Evolutionary conservation across 2,797 vertebrate genomes (phyloP), one percentile per base, ranked within the genome.

Genomic region (Microhierax caerulescens): DNA sequence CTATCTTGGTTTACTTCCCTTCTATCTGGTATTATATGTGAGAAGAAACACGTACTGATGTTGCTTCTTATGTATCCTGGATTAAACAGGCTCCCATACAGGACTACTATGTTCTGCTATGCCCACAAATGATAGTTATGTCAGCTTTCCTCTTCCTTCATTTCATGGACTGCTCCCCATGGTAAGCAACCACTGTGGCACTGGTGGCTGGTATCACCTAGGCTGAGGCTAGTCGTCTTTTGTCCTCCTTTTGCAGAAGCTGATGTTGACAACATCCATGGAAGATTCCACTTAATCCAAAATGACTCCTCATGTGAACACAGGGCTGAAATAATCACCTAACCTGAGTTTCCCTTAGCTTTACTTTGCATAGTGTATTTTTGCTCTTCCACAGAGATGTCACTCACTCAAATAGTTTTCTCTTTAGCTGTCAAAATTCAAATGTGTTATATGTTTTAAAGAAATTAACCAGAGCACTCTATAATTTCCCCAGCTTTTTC

Each of bases 191-290:
- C 27, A 27, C 25, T 20, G 7, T 61, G 22, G n/a, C 18, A 21
- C 21, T 43, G 36, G 22, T 27, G 30, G 7, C 11, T 68, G 19
- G 3, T 28, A 11, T n/a, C 48, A 36, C 18, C 45, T 39, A 68
- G 16, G 11, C 34, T 61, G n/a, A 65, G 39, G 19, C 13, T 37
- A 30, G 15, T 43, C 34, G 28, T 14, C 13, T 50, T 43, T 63
- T 72, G 23, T 30, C 21, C 10, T 85, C 7, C 54, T 68, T 76
- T 57, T 57, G 48, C 37, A 68, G 53, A 67, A 63, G 30, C 2
- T 10, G 0, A 0, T 13, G 8, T 13, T 64, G 39, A 50, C 12
- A 63, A 3, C n/a, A 68, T 34, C 34, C 53, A 11, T 28, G 9
- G 15, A 69, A 77, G 10, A 22, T n/a, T 36, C 30, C 20, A 25